A percentile compares a stretch with the other conserved stretches of the same genome.
Evolutionary conservation across 2,888 invertebrate genomes (phyloP).

Genomic region (Micoletzkya japonica): DNA sequence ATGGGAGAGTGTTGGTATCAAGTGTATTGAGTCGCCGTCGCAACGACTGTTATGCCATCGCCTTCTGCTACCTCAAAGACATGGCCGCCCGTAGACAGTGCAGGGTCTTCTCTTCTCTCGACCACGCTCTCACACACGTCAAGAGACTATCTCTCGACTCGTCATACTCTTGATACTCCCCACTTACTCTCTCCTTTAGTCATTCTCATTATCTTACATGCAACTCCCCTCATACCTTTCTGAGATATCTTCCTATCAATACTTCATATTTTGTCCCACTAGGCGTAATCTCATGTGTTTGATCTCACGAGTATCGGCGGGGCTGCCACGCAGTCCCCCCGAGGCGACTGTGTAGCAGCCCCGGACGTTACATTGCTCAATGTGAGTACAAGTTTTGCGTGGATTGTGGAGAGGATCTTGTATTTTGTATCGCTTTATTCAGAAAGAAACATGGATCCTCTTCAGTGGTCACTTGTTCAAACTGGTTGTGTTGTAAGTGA

Average conservation of each 20-base stretch:
- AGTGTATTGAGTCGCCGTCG: conserved; percentile 36
- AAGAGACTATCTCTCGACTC: neutral
- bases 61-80: conserved; percentile 62
- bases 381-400: conserved; percentile 11
- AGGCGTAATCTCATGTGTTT: neutral
- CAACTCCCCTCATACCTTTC: conserved; percentile 12
- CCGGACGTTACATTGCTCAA: conserved; percentile 13
- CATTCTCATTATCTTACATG: neutral
- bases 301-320: conserved; percentile 13
- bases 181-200: neutral
- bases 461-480: no score
- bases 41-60: conserved; percentile 62
- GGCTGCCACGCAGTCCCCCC: conserved; percentile 25
- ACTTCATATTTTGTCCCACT: neutral
- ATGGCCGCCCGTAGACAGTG: conserved; percentile 61
- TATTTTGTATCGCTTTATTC: neutral
- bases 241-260: neutral
- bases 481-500: no score
- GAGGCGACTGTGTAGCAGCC: conserved; percentile 23
- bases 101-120: conserved; percentile 50
- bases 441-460: neutral
- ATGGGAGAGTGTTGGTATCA: no score
- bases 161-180: neutral
- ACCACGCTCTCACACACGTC: conserved; percentile 37
- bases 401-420: neutral